Evolutionary conservation across 2,888 invertebrate species (phyloP).

Genomic region (Eristalis arbustorum): DNA sequence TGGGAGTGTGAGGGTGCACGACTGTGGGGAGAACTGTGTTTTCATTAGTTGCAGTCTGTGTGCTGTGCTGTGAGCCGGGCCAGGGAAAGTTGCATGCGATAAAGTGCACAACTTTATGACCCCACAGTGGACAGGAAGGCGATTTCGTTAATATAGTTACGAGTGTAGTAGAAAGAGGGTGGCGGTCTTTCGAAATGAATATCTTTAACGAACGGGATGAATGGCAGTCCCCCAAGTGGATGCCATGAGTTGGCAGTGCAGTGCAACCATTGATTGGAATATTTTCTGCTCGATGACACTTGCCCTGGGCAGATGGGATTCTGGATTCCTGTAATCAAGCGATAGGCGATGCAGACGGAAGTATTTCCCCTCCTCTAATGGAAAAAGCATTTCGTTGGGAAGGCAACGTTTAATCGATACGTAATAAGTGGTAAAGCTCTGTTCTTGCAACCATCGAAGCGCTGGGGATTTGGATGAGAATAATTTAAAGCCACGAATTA

Average conservation of each 20-base stretch:
- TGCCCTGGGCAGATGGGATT: too few relatives aligned
- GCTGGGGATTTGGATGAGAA: too few relatives aligned
- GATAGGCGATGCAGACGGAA: not conserved
- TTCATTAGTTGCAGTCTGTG: conserved; percentile 47
- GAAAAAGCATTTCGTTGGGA: too few relatives aligned
- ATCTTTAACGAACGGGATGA: not conserved
- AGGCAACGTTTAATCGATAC: too few relatives aligned
- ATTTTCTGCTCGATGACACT: not conserved
- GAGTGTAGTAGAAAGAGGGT: not conserved
- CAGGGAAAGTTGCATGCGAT: conserved; percentile 51
- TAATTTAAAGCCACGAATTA: too few relatives aligned
- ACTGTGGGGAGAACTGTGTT: conserved; percentile 26
- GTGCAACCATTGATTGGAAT: not conserved
- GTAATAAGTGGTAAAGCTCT: too few relatives aligned
- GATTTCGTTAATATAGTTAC: conserved; percentile 61
- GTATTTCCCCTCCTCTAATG: not conserved
- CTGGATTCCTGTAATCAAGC: not conserved
- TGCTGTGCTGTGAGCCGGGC: not conserved
- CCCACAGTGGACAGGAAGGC: conserved; percentile 51
- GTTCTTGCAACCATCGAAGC: too few relatives aligned
- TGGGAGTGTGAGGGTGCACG: not conserved
- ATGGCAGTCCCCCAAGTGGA: not conserved
- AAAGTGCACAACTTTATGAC: conserved; percentile 65
- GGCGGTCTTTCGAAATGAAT: not conserved
- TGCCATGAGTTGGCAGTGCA: not conserved